Evolutionary conservation across 2,888 invertebrate species (phyloP).

Genomic region (Salticus scenicus): DNA sequence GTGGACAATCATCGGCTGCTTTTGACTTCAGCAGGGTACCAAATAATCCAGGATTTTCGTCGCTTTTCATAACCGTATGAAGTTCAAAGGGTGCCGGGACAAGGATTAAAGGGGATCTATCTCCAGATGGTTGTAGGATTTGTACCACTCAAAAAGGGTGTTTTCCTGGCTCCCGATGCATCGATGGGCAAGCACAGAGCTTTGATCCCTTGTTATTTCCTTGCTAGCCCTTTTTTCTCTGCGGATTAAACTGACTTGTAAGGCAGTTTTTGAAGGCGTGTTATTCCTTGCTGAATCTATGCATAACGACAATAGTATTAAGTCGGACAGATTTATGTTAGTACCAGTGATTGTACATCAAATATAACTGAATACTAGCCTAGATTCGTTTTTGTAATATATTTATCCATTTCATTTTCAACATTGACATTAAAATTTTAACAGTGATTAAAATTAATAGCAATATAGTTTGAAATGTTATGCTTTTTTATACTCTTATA

Average conservation of each 20-base stretch:
- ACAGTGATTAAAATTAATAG: too few relatives aligned
- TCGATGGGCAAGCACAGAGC: neutral
- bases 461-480: too few relatives aligned
- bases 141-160: neutral
- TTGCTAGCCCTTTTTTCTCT: neutral
- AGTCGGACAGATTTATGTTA: too few relatives aligned
- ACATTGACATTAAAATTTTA: too few relatives aligned
- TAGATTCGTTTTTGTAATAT: too few relatives aligned
- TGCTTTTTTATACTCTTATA: too few relatives aligned
- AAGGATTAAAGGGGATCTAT: slow-evolving; percentile 38
- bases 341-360: too few relatives aligned
- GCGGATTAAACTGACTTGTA: neutral
- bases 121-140: slow-evolving; percentile 23
- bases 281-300: neutral
- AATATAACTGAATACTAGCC: too few relatives aligned
- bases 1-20: neutral
- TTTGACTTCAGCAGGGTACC: slow-evolving; percentile 11
- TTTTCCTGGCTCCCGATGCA: neutral
- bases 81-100: slow-evolving; percentile 24
- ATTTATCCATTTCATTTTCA: too few relatives aligned
- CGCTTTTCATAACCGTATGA: slow-evolving; percentile 25
- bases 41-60: slow-evolving; percentile 44
- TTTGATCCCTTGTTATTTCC: neutral
- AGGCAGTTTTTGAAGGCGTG: neutral
- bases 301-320: too few relatives aligned